These are phyloP conservation scores for Drosophila nigricruria DNA, from an alignment of 2,888 invertebrate genomes.

Conservation along the genomic window DNA sequence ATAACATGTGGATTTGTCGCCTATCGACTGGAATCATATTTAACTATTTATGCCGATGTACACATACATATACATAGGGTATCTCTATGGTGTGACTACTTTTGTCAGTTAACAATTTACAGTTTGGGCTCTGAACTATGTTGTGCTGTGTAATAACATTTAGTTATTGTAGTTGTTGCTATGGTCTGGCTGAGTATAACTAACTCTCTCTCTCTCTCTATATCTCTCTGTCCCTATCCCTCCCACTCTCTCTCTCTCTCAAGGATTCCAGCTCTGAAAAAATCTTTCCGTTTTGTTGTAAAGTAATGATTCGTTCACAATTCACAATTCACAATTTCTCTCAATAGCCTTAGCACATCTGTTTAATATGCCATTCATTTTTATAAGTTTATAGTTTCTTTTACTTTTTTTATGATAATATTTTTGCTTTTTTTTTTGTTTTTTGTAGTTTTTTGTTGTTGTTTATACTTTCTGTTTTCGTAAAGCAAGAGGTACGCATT, in stretches of 20 bases:
- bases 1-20: slow-evolving; percentile 19
- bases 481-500: slow-evolving; percentile 83
- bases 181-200: slow-evolving; percentile 28
- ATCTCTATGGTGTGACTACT: slow-evolving; percentile 4
- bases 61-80: slow-evolving; percentile 18
- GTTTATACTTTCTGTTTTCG: slow-evolving; percentile 63
- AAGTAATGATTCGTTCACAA: slow-evolving; percentile 71
- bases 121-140: slow-evolving; percentile 53
- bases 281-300: slow-evolving; percentile 40
- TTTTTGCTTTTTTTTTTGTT: slow-evolving; percentile 27
- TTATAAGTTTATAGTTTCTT: slow-evolving; percentile 37
- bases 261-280: slow-evolving; percentile 32
- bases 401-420: slow-evolving; percentile 21
- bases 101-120: slow-evolving; percentile 73
- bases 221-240: slow-evolving; percentile 1
- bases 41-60: slow-evolving; percentile 41
- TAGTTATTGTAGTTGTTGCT: slow-evolving; percentile 29
- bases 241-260: slow-evolving; percentile 14
- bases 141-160: slow-evolving; percentile 20
- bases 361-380: slow-evolving; percentile 3
- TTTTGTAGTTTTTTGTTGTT: slow-evolving; percentile 41
- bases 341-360: slow-evolving; percentile 43
- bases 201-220: background rate
- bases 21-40: slow-evolving; percentile 34
- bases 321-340: slow-evolving; percentile 38